These are phyloP conservation scores for Rhinopithecus roxellana DNA, from an alignment of 2,113 vertebrate genomes.

Conservation along the genomic window DNA sequence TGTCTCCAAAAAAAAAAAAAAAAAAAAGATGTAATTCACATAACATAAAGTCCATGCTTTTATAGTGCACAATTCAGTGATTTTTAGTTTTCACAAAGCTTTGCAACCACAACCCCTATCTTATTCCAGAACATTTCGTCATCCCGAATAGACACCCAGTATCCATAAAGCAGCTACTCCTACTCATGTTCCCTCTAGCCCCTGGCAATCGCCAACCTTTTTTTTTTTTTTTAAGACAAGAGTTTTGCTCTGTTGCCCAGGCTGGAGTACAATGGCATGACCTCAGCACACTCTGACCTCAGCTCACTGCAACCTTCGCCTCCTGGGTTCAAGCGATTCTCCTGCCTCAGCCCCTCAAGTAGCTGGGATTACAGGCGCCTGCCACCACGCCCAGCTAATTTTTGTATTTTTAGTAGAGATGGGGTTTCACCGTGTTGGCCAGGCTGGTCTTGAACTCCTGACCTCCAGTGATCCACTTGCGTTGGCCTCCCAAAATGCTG, in stretches of 20 bases:
- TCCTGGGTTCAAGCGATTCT: background rate
- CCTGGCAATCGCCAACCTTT: background rate
- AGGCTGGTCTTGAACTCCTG: no score
- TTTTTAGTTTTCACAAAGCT: background rate
- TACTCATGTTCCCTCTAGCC: background rate
- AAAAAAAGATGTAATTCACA: background rate
- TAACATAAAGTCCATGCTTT: background rate
- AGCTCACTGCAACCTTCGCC: background rate
- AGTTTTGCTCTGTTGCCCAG: background rate
- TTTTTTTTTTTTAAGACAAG: background rate
- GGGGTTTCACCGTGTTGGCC: no score
- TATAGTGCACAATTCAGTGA: background rate
- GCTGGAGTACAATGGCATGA: background rate
- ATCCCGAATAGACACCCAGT: background rate
- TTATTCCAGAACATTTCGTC: background rate
- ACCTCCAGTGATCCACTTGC: no score
- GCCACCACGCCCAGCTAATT: no score
- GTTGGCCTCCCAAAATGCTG: no score
- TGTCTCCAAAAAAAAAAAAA: no score
- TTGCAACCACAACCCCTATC: background rate
- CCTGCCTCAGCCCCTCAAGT: no score
- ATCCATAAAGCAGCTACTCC: background rate
- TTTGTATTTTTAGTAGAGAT: no score
- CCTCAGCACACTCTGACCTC: background rate
- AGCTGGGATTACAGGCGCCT: no score